Conservation (phyloP, 2,113 vertebrate species). For the Sterna hirundo region DNA sequence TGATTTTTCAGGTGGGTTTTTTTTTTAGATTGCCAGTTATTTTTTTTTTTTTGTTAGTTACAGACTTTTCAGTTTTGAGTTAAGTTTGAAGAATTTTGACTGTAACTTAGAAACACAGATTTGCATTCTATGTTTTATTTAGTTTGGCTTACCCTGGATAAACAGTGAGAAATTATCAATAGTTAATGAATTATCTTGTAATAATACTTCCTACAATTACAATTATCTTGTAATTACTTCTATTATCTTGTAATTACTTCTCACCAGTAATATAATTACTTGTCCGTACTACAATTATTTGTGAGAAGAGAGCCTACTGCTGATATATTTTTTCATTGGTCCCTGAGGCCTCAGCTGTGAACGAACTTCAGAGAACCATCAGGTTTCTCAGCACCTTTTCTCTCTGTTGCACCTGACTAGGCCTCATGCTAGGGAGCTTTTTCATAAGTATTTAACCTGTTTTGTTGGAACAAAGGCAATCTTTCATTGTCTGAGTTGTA, state of each 20-base stretch:
- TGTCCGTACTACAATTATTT: not conserved
- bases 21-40: not conserved
- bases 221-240: not conserved
- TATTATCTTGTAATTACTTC: not conserved
- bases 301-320: not conserved
- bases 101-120: not conserved
- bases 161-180: not conserved
- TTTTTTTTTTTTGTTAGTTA: not conserved
- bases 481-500: not conserved
- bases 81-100: not conserved
- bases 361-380: not conserved
- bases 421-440: not conserved
- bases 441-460: not conserved
- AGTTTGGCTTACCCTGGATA: not conserved
- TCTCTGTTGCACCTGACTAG: not conserved
- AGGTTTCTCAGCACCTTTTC: not conserved
- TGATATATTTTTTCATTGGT: not conserved
- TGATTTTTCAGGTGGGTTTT: not conserved
- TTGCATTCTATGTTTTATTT: not conserved
- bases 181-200: not conserved
- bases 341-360: not conserved
- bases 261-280: not conserved
- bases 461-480: not conserved
- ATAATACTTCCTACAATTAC: not conserved
- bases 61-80: not conserved